Conservation (phyloP, 2,888 invertebrate genomes). For the Selenia dentaria region DNA sequence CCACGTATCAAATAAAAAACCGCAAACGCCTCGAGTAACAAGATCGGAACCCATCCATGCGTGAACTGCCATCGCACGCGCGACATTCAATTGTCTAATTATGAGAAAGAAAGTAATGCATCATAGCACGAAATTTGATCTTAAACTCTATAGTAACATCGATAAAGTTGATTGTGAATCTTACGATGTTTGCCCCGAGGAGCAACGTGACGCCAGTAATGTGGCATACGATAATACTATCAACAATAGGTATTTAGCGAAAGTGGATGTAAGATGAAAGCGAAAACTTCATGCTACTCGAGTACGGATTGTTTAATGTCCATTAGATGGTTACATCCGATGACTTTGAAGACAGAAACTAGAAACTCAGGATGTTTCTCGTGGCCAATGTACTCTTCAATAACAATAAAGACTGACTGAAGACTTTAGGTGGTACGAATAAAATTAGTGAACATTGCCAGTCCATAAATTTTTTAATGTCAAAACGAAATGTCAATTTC, state of each 20-base stretch:
- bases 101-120: conserved; percentile 44
- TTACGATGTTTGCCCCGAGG: conserved; percentile 29
- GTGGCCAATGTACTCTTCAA: conserved; percentile 16
- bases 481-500: no score
- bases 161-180: conserved; percentile 19
- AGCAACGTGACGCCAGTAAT: conserved; percentile 35
- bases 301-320: conserved; percentile 22
- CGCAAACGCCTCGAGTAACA: conserved; percentile 23
- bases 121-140: conserved; percentile 12
- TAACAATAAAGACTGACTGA: conserved; percentile 2
- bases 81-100: conserved; percentile 46
- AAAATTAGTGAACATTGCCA: conserved; percentile 5
- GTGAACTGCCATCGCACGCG: conserved; percentile 37
- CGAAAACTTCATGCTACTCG: conserved; percentile 39
- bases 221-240: conserved; percentile 40
- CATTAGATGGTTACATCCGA: conserved; percentile 13
- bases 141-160: conserved; percentile 7
- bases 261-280: conserved; percentile 45
- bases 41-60: conserved; percentile 29
- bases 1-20: conserved; percentile 13
- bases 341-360: conserved; percentile 15
- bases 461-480: no score
- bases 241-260: conserved; percentile 48
- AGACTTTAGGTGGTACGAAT: conserved; percentile 4
- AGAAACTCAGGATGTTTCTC: conserved; percentile 17